Evolutionary conservation across 2,888 invertebrate genomes (phyloP).

Genomic region (Ornithoptera alexandrae): DNA sequence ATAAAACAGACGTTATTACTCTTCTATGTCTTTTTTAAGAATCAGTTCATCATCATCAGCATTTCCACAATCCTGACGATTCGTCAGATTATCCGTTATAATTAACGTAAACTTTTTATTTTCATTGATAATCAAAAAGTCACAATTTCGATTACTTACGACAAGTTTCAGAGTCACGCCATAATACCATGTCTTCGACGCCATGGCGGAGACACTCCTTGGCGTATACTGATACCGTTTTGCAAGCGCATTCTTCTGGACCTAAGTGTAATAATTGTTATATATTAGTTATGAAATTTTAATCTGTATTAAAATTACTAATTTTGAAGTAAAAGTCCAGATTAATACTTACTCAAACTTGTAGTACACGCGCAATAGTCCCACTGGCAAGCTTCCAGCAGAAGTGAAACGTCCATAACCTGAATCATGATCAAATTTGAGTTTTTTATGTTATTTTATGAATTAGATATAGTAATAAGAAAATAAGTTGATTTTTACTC

Average conservation of each 20-base stretch:
- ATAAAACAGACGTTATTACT: no score
- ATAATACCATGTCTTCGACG: constrained; percentile 81
- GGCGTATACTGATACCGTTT: constrained; percentile 87
- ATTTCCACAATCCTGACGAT: no score
- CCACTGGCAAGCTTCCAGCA: constrained; percentile 87
- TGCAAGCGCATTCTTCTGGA: constrained; percentile 85
- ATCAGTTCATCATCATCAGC: no score
- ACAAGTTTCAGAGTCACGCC: constrained; percentile 90
- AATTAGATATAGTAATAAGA: no score
- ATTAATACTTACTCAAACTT: constrained; percentile 55
- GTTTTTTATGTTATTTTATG: no score
- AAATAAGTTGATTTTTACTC: not conserved
- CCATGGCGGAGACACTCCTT: constrained; percentile 86
- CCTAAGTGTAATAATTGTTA: constrained; percentile 41
- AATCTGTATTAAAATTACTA: no score
- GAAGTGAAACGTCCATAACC: constrained; percentile 82
- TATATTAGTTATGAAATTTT: no score
- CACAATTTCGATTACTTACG: constrained; percentile 82
- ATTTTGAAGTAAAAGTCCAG: no score
- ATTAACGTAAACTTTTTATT: no score
- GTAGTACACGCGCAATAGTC: constrained; percentile 88
- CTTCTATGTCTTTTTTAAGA: no score
- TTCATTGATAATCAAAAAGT: not conserved
- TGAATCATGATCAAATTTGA: constrained; percentile 41
- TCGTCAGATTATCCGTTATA: no score